Evolutionary conservation across 2,888 invertebrate species (phyloP), one percentile per base, ranked within the genome.

Genomic region (Drosophila rubida): DNA sequence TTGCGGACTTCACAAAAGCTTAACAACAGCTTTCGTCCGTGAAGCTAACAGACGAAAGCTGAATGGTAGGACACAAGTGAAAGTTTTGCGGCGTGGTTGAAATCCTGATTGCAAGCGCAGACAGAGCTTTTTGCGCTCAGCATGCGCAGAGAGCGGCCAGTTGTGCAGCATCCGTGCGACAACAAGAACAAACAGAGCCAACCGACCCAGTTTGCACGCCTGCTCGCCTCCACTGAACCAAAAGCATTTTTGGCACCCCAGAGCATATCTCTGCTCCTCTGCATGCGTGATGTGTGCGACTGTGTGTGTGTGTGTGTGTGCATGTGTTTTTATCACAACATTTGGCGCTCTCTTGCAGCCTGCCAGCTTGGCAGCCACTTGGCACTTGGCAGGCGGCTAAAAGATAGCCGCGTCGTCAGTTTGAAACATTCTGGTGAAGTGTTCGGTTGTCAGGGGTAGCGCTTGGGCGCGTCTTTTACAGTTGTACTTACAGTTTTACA

Each of bases 361-460:
- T 44, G 32, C 19, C 19, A 19, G 27, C 30, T 22, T 22, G 19
- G 30, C 46, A 30, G 39, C 32, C 58, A 58, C 39, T 32, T 49
- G 45, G 25, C 58, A 35, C 41, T 41, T 13, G 32, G 41, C 54
- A 63, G 45, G 49, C 75, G 60, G 61, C 78, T 60, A 64, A 71
- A 75, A 78, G 82, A 76, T 74, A 74, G 82, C 69, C 61, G 60
- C 58, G 42, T 46, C 77, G 73, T 83, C 90, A 90, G 90, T 90
- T 89, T 62, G 67, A 82, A 90, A 80, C 71, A 71, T 84, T 82
- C 82, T 84, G 73, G 78, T 80, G 76, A 81, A 80, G 80, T 75
- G 88, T 69, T 65, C 82, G 90, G 88, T 90, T 75, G 76, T 62
- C 51, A 77, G 72, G 67, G 63, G 68, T 42, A 62, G 78, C 81